Conservation (phyloP, 2,888 invertebrate genomes). For the Esperia sulphurella region DNA sequence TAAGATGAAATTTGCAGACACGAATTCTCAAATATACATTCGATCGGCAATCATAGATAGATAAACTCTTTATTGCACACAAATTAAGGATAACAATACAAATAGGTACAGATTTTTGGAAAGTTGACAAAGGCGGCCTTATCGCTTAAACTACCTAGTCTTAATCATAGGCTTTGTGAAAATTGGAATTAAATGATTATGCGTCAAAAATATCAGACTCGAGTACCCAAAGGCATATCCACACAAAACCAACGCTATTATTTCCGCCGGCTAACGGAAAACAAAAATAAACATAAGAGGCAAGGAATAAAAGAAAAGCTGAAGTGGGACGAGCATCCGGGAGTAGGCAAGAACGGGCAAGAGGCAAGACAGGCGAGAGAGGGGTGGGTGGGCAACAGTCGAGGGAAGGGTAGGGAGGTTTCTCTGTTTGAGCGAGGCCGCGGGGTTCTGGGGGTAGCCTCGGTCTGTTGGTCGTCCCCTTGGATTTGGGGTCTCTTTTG, state of each 20-base stretch:
- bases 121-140: too few relatives aligned
- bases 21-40: too few relatives aligned
- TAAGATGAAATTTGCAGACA: too few relatives aligned
- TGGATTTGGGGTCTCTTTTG: constrained; percentile 55
- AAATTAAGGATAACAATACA: too few relatives aligned
- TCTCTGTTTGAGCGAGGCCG: constrained; percentile 5
- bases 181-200: neutral
- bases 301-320: constrained; percentile 73
- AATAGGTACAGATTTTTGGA: too few relatives aligned
- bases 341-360: constrained; percentile 41
- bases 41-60: too few relatives aligned
- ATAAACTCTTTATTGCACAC: too few relatives aligned
- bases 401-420: constrained; percentile 23
- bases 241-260: constrained; percentile 54
- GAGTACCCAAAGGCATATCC: constrained; percentile 30
- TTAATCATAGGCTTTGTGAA: too few relatives aligned
- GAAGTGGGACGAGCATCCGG: constrained; percentile 71
- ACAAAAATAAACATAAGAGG: constrained; percentile 76
- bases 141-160: too few relatives aligned
- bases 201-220: neutral
- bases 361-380: constrained; percentile 37
- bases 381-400: constrained; percentile 22
- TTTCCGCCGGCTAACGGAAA: constrained; percentile 72
- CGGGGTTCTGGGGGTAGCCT: constrained; percentile 2
- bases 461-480: constrained; percentile 30